Conservation (phyloP, 1,140 invertebrate species). For the Leptinotarsa texana region DNA sequence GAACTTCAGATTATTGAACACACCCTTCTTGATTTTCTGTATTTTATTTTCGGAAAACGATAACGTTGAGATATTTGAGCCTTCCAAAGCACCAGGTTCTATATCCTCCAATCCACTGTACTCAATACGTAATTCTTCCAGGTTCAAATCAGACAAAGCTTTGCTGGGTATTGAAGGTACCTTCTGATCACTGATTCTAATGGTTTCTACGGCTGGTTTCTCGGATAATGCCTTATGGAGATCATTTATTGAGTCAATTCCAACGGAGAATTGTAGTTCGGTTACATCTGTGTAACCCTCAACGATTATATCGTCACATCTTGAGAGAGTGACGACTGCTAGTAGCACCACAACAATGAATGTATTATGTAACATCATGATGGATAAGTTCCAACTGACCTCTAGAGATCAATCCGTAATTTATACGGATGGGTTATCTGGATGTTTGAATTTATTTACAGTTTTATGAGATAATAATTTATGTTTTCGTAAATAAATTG, state of each 20-base stretch:
- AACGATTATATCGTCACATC: background rate
- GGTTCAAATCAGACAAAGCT: background rate
- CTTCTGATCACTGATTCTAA: background rate
- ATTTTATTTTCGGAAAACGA: background rate
- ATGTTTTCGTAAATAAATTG: too few relatives aligned
- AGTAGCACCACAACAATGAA: too few relatives aligned
- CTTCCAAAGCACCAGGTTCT: slow-evolving; percentile 7
- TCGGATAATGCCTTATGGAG: background rate
- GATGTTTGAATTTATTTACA: too few relatives aligned
- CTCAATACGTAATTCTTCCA: background rate
- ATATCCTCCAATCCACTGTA: background rate
- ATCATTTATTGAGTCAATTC: background rate
- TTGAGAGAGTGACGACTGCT: background rate
- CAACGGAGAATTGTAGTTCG: background rate
- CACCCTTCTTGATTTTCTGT: slow-evolving; percentile 1
- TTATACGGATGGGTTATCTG: too few relatives aligned
- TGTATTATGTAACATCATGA: too few relatives aligned
- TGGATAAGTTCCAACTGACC: too few relatives aligned
- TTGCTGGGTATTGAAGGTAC: slow-evolving; percentile 10
- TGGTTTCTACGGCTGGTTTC: background rate
- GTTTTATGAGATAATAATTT: too few relatives aligned
- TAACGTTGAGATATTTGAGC: background rate
- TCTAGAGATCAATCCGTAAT: too few relatives aligned
- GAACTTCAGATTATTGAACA: background rate
- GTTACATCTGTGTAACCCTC: background rate